Percentiles rank a stretch among this genome's conserved stretches.
These are phyloP conservation scores for Bradypodion pumilum DNA, from an alignment of 2,797 vertebrate genomes.

Conservation along the genomic window DNA sequence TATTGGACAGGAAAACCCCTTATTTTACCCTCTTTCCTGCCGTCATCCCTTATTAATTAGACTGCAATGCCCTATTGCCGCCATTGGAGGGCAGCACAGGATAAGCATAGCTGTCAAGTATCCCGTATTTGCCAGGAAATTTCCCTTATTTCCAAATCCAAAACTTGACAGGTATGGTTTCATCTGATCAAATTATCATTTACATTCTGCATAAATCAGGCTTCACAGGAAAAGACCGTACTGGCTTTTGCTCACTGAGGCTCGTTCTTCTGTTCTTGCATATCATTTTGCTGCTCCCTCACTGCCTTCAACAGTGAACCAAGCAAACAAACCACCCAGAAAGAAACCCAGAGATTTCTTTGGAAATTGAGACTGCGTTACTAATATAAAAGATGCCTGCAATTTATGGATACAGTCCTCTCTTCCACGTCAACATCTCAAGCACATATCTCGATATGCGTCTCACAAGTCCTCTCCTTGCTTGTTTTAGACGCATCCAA, in stretches of 20 bases:
- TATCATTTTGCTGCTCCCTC: too few relatives aligned
- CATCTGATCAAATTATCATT: neutral
- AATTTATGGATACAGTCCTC: constrained; percentile 28
- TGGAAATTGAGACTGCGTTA: constrained; percentile 17
- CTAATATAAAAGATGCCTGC: neutral
- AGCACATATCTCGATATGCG: constrained; percentile 42
- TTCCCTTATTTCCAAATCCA: too few relatives aligned
- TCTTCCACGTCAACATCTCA: constrained; percentile 24
- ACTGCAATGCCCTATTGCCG: too few relatives aligned
- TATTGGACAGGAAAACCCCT: too few relatives aligned
- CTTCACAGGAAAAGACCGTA: neutral
- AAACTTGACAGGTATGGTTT: too few relatives aligned
- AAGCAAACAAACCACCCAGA: neutral
- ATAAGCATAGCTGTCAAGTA: too few relatives aligned
- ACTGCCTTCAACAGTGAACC: neutral
- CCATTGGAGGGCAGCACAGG: too few relatives aligned
- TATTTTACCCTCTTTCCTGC: too few relatives aligned
- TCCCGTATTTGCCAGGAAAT: too few relatives aligned
- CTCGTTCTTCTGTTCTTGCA: neutral
- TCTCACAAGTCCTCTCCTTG: neutral
- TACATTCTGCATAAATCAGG: neutral
- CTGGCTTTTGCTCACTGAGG: neutral
- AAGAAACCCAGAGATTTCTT: neutral
- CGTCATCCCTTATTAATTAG: too few relatives aligned
- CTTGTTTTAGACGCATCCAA: constrained; percentile 50